Evolutionary conservation across 2,113 vertebrate species (phyloP).

Genomic region (Synodontis membranacea): DNA sequence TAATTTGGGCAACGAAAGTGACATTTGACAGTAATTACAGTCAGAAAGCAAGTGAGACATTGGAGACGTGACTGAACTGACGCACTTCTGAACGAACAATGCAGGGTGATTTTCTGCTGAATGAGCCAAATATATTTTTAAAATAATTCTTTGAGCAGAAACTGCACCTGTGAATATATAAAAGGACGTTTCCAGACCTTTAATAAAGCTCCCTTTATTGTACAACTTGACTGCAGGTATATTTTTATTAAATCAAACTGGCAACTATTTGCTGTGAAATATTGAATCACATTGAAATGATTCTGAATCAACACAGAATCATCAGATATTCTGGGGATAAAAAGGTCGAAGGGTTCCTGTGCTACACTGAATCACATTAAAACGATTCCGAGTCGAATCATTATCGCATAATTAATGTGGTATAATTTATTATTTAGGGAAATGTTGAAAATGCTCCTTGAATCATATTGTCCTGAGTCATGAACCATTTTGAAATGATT

Average conservation of each 20-base stretch:
- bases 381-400: background rate
- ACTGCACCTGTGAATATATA: conserved; percentile 8
- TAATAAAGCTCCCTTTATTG: conserved; percentile 17
- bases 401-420: background rate
- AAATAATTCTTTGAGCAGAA: background rate
- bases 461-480: no score
- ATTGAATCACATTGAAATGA: background rate
- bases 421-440: background rate
- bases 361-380: background rate
- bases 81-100: background rate
- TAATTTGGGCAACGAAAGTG: background rate
- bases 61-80: background rate
- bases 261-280: background rate
- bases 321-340: no score
- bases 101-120: background rate
- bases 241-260: background rate
- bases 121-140: conserved; percentile 3
- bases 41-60: background rate
- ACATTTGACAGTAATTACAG: background rate
- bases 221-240: background rate
- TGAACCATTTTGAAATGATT: background rate
- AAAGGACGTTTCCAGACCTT: background rate
- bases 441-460: background rate
- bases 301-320: no score
- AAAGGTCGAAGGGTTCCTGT: no score